Evolutionary conservation across 2,113 vertebrate genomes (phyloP).

Genomic region (Terrapene triunguis): DNA sequence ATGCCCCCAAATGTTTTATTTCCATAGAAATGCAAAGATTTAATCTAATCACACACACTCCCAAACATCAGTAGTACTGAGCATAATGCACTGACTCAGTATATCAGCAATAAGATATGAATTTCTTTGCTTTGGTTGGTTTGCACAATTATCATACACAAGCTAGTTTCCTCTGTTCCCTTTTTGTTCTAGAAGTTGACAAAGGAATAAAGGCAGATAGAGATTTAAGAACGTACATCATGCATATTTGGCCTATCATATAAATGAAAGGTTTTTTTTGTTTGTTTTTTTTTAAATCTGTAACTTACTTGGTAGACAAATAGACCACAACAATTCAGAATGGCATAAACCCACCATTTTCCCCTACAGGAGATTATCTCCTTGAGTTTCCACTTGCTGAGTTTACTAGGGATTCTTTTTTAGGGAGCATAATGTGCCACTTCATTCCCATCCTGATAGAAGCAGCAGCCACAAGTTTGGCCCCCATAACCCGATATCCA

Average conservation of each 20-base stretch:
- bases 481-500: neutral
- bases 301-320: neutral
- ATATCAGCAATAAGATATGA: neutral
- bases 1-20: neutral
- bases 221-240: neutral
- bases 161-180: neutral
- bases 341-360: neutral
- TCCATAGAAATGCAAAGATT: neutral
- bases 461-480: neutral
- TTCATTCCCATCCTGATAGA: neutral
- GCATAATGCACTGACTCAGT: neutral
- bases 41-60: neutral
- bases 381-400: neutral
- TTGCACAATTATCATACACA: neutral
- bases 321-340: neutral
- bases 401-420: neutral
- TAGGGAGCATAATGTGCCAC: neutral
- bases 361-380: neutral
- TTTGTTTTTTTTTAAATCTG: too few species aligned
- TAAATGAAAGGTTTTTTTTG: neutral
- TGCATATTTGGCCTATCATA: neutral
- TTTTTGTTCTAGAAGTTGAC: slow-evolving; percentile 5
- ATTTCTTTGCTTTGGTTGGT: neutral
- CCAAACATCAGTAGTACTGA: neutral
- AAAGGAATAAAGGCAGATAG: neutral